Base-by-base conservation (phyloP, 2,888 invertebrate genomes). In the Lasioglossum vierecki region DNA sequence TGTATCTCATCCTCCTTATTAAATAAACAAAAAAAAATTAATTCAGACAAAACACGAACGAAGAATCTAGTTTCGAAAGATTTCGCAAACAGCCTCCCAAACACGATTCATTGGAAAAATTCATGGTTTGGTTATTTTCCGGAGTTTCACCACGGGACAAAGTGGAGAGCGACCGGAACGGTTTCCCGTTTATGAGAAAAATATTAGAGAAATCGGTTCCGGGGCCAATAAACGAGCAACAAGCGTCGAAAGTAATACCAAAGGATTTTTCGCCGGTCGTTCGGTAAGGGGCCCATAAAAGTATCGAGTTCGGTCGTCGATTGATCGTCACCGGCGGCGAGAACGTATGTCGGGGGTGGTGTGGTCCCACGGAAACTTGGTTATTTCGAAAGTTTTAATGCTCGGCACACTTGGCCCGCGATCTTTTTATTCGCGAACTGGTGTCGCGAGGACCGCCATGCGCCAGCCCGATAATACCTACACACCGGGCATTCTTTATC, bases 351-450 rank as follows among this genome's bases (percentile, higher is more conserved):
- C 75, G 66, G 46, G 44, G 35, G 35, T 35, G 35, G 35, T 35
- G 35, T 35, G 66, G 30, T 22, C 70, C 35, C 75, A n/a, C 26
- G 53, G 84, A 76, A 88, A 88, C 82, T 88, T 88, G 66, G 82
- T 87, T 88, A 89, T 84, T 83, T 81, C 77, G 80, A 87, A 88
- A 88, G 89, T 88, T 88, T 88, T 83, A 87, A 87, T 66, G 79
- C 66, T 22, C 71, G 53, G 57, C 60, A 30, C 60, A 63, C 60
- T 63, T 72, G 46, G 35, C 13, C 13, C n/a, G 22, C 39, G 79
- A 15, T 44, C 80, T 46, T 30, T 75, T 49, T 70, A 70, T 30
- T 53, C 68, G 41, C 72, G 63, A 26, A 26, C 60, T 5, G 60
- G 30, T 63, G 60, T 63, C 26, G 26, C 60, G 26, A 26, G 60